These are phyloP conservation scores for Girardinus metallicus DNA, from an alignment of 2,797 vertebrate genomes.

Conservation along the genomic window DNA sequence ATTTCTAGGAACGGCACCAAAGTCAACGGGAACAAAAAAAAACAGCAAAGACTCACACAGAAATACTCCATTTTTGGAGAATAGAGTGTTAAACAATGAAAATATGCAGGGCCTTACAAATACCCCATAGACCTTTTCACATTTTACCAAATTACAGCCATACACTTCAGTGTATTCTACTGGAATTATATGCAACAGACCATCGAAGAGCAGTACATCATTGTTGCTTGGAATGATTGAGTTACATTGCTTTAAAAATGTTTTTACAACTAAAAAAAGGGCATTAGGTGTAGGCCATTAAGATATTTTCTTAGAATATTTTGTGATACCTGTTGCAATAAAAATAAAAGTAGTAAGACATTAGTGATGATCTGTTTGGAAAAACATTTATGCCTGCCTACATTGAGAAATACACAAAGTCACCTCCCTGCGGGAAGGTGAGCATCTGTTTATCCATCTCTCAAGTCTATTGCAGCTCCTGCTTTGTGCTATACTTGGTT, in stretches of 20 bases:
- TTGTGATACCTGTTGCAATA: not conserved
- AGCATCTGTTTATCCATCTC: not conserved
- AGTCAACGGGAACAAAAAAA: constrained; percentile 56
- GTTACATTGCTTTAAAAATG: not conserved
- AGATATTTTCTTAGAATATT: not conserved
- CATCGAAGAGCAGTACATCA: not conserved
- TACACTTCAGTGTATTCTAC: not conserved
- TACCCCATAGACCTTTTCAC: not conserved
- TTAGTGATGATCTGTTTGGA: not conserved
- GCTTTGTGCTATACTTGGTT: not conserved
- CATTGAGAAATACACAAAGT: not conserved
- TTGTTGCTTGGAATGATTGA: not conserved
- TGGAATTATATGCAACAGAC: not conserved
- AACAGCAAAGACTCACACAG: constrained; percentile 14
- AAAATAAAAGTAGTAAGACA: not conserved
- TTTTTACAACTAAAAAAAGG: not conserved
- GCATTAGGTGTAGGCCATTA: not conserved
- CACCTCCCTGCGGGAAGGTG: not conserved
- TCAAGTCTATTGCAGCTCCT: not conserved
- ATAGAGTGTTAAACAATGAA: constrained; percentile 12
- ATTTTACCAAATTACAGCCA: not conserved
- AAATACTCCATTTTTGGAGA: constrained; percentile 45
- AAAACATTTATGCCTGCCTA: not conserved
- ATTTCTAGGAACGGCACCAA: constrained; percentile 56
- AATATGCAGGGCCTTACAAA: not conserved